These are phyloP conservation scores for Peromyscus aztecus DNA, from an alignment of 2,797 vertebrate species.

Conservation along the genomic window DNA sequence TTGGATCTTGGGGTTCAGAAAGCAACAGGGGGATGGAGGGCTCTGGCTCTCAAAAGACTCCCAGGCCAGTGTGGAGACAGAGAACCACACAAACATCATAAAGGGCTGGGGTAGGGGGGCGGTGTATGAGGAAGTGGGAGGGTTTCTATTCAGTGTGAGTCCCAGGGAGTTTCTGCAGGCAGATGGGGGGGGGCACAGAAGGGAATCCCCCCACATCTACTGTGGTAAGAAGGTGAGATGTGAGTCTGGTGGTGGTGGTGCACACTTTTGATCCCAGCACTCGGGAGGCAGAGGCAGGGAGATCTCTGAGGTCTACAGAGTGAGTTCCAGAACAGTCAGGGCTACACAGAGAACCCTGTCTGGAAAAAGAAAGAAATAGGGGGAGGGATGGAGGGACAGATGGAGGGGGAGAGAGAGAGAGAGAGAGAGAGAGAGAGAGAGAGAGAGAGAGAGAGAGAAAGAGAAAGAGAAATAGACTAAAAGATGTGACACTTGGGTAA, in stretches of 20 bases:
- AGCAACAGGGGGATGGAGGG: not conserved
- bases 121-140: too few species aligned
- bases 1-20: not conserved
- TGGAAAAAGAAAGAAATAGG: not conserved
- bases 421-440: too few species aligned
- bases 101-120: accelerated
- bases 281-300: not conserved
- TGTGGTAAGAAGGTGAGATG: not conserved
- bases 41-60: not conserved
- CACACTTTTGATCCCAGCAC: not conserved
- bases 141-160: not conserved
- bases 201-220: not conserved
- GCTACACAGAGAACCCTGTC: not conserved
- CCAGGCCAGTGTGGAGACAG: not conserved
- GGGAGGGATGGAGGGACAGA: too few species aligned
- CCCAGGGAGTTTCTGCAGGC: not conserved
- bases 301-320: not conserved
- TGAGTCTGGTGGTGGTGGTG: accelerated
- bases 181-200: not conserved
- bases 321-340: not conserved
- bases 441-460: not conserved
- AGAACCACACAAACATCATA: not conserved
- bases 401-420: too few species aligned
- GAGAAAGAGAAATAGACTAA: not conserved
- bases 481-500: not conserved